Conservation (phyloP, 2,113 vertebrate species). For the Paedocypris sp. region DNA sequence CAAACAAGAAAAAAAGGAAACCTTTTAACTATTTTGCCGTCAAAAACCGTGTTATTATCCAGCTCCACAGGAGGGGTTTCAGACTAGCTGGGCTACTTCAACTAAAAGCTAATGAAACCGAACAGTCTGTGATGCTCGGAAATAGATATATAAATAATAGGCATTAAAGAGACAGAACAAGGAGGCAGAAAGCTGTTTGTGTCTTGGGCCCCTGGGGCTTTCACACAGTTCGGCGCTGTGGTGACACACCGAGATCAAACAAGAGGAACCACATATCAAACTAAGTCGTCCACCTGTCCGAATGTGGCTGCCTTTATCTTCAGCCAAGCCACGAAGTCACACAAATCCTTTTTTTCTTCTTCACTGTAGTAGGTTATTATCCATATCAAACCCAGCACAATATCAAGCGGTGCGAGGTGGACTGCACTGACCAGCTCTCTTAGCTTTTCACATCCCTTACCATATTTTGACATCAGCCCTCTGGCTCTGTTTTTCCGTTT, state of each 20-base stretch:
- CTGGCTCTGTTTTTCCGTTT: not conserved
- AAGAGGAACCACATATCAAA: slow-evolving; percentile 51
- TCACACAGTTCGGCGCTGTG: slow-evolving; percentile 36
- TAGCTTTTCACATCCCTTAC: not conserved
- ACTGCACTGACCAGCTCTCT: slow-evolving; percentile 7
- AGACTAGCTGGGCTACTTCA: not conserved
- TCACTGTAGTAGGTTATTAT: slow-evolving; percentile 43
- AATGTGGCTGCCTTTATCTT: slow-evolving; percentile 48
- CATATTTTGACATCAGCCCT: not conserved
- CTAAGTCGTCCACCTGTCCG: slow-evolving; percentile 55
- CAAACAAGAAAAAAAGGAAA: not conserved
- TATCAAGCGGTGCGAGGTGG: slow-evolving; percentile 23
- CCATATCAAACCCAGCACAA: slow-evolving; percentile 27
- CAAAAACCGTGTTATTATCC: not conserved
- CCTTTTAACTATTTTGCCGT: not conserved
- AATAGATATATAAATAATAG: slow-evolving; percentile 19
- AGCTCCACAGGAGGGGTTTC: not conserved
- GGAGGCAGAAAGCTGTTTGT: slow-evolving; percentile 40
- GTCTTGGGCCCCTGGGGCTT: slow-evolving; percentile 49
- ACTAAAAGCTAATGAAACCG: slow-evolving; percentile 45
- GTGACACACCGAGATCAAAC: slow-evolving; percentile 60
- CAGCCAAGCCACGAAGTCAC: slow-evolving; percentile 40
- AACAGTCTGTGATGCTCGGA: slow-evolving; percentile 38
- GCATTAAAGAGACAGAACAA: slow-evolving; percentile 5
- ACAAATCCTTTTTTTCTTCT: slow-evolving; percentile 28